Base-by-base conservation (phyloP, 2,888 invertebrate species). In the Drosophila fungiperda region DNA sequence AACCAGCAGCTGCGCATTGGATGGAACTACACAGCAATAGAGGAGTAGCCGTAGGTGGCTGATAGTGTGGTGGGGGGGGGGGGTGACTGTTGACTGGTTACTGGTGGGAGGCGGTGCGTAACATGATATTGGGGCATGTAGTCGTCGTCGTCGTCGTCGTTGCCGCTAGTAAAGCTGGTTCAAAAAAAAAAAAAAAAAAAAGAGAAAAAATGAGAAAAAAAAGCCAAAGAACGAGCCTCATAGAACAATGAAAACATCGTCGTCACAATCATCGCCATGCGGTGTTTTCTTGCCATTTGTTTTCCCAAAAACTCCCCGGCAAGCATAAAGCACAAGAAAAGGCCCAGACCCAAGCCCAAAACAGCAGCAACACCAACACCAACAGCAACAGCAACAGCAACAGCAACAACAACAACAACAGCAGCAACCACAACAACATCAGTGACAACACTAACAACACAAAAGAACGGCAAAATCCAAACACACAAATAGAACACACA, bases 231-330 rank as follows among this genome's bases (percentile, higher is more conserved):
- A 55, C 73, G 72, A 83, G 87, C 76, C 73, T 83, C 76, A 89
- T 72, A 87, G 84, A 89, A 89, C 87, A 85, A 85, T 89, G 87
- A 85, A 84, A 89, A 84, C 89, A 85, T 87, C 79, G 84, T 85
- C 84, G 89, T 89, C 87, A 89, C 89, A 85, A 89, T 85, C 89
- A 87, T 89, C 89, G 84, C 84, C 84, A 89, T 89, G 84, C 89
- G 89, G 89, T 83, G 89, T 85, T 83, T 83, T 78, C 84, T 89
- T 79, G 82, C 82, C 89, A 84, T 84, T 84, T 89, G 84, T 89
- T 84, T 74, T 63, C 67, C 78, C n/a, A 59, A 71, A 81, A 81
- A 65, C 83, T 74, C 60, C 64, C 59, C 59, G 53, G 36, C 66
- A 62, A 63, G 70, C 73, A 77, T 76, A 65, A 80, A 80, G 64